Base-by-base conservation (phyloP, 2,113 vertebrate species). In the Zosterops borbonicus region DNA sequence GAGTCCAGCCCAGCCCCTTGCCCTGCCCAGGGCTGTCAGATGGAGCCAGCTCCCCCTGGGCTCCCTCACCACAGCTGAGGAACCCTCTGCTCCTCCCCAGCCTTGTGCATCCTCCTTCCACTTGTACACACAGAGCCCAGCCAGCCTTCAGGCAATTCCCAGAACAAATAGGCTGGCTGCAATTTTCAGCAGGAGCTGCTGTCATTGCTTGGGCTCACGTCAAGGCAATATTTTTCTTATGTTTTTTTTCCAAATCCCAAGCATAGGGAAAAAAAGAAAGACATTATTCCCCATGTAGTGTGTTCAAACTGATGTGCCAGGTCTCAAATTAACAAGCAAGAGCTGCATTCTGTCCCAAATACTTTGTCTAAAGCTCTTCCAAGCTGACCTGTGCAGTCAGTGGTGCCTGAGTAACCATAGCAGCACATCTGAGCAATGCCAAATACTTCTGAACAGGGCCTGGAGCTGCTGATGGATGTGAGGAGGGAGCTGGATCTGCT, bases 401-500 rank as follows among this genome's bases (percentile, higher is more conserved):
- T 9, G 77, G 91, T 82, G 90, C 74, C 86, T 55, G 92, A 94
- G 96, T 97, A 96, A 97, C 97, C 96, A 98, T 96, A 90, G 97
- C 95, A 98, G 97, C 97, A 7, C 5, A 47, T 82, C 6, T 58
- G 67, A 97, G 91, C 62, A 91, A 90, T 33, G 73, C 84, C 95
- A 95, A 92, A 95, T 49, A 85, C 94, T 96, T 69, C 12, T 31
- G 58, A 83, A 14, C 56, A 67, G 47, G 64, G 83, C 35, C 18
- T 5, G 4, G 52, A 56, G 79, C 53, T 81, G 68, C 71, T 77
- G 90, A 13, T 6, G 75, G 69, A 29, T 5, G 4, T 1, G 23
- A 74, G 62, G n/a, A 62, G 2, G 0, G 50, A 84, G 68, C 13
- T 11, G 52, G 53, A 81, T 8, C 56, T 63, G 59, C 79, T 68